Evolutionary conservation across 2,888 invertebrate species (phyloP).

Genomic region (Ernsta delagoae): DNA sequence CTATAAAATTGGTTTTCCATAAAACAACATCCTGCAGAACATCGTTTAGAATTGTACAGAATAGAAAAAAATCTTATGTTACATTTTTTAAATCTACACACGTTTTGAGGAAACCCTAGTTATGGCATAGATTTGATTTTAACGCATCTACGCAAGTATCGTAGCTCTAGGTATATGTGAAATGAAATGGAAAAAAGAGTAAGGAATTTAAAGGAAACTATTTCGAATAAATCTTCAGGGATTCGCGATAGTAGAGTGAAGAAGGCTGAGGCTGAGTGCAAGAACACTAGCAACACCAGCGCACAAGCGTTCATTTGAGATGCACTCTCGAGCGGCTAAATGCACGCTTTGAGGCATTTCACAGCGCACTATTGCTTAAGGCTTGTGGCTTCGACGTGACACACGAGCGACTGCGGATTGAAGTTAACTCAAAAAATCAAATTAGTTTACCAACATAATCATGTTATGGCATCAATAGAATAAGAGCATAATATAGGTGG

Average conservation of each 20-base stretch:
- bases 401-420: background rate
- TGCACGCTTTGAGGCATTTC: slow-evolving; percentile 24
- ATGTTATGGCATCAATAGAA: too few species aligned
- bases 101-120: too few species aligned
- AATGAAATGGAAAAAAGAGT: background rate
- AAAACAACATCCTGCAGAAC: too few species aligned
- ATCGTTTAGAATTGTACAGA: too few species aligned
- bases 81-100: too few species aligned
- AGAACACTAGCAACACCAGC: slow-evolving; percentile 1
- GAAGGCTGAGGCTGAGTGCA: slow-evolving; percentile 9
- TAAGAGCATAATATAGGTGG: too few species aligned
- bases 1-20: too few species aligned
- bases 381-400: background rate
- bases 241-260: background rate
- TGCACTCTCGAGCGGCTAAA: slow-evolving; percentile 17
- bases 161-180: background rate
- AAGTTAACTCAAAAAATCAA: too few species aligned
- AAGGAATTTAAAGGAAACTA: background rate
- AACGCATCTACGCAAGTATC: too few species aligned
- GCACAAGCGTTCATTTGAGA: slow-evolving; percentile 26
- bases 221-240: background rate
- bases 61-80: too few species aligned
- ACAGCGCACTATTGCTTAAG: slow-evolving; percentile 15
- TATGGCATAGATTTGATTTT: too few species aligned
- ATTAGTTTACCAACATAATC: too few species aligned